A percentile compares a stretch with the other conserved stretches of the same genome.
These are phyloP conservation scores for Scotopteryx bipunctaria DNA, from an alignment of 2,888 invertebrate species.

Conservation along the genomic window DNA sequence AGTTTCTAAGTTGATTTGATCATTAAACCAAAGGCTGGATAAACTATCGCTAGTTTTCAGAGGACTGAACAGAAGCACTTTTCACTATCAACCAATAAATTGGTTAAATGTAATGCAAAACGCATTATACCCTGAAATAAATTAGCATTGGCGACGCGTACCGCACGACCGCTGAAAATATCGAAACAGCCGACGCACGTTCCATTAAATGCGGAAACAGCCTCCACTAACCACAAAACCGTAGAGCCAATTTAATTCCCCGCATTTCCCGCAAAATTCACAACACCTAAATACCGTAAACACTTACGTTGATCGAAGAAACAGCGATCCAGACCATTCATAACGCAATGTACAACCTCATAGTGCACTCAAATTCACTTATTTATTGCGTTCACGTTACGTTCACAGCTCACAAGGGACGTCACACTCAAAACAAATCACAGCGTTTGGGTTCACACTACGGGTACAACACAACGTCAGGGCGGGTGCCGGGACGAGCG, in stretches of 20 bases:
- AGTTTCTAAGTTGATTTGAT: slow-evolving; percentile 6
- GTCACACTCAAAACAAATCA: slow-evolving; percentile 79
- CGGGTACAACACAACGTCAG: slow-evolving; percentile 74
- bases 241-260: slow-evolving; percentile 59
- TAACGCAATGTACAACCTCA: slow-evolving; percentile 78
- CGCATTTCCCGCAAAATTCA: slow-evolving; percentile 44
- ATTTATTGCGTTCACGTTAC: slow-evolving; percentile 62
- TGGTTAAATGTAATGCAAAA: slow-evolving; percentile 32
- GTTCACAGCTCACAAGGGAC: slow-evolving; percentile 61
- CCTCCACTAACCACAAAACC: slow-evolving; percentile 64
- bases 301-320: slow-evolving; percentile 83
- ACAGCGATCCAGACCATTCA: slow-evolving; percentile 83
- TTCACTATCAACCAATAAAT: slow-evolving; percentile 18
- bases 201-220: slow-evolving; percentile 61
- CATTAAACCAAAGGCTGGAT: neutral
- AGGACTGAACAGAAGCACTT: neutral
- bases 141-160: slow-evolving; percentile 43
- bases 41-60: neutral
- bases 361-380: slow-evolving; percentile 76
- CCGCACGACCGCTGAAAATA: slow-evolving; percentile 57
- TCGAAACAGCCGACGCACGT: slow-evolving; percentile 58
- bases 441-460: slow-evolving; percentile 73
- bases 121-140: slow-evolving; percentile 42
- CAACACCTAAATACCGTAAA: slow-evolving; percentile 57
- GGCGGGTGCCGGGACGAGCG: slow-evolving; percentile 57